Base-by-base conservation (phyloP, 2,797 vertebrate species). In the Halcyon badia region DNA sequence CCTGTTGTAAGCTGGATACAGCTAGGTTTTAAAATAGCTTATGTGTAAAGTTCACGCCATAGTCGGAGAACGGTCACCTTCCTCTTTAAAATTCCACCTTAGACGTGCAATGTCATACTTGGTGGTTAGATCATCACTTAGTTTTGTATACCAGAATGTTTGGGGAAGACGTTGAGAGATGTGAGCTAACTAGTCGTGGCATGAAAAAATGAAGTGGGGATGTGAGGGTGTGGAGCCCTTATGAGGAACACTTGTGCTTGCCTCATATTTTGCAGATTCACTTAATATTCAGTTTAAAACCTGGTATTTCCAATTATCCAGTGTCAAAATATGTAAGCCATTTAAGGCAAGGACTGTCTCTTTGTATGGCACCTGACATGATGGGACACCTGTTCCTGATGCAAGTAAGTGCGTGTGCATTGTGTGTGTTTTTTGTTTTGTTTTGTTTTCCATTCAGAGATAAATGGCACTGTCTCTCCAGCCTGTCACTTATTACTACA, bases 201-300 rank as follows among this genome's bases (percentile, higher is more conserved):
- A 8, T 33, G 30, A 94, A 54, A 65, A 72, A 70, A 51, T 37
- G 10, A 48, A 72, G 20, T 3, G 49, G 85, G 85, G 46, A 9
- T 81, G 58, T 65, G 80, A 94, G 90, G 87, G 37, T 90, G 49
- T 83, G 58, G 56, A 87, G 80, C 78, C 90, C 83, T 52, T 77
- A 41, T 70, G 78, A 84, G 92, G 90, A 93, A 90, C 89, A 85
- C 75, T 96, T 93, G 75, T 96, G 68, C 93, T 97, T 97, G 69
- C 86, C 85, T 96, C 78, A 0, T 95, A 75, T 95, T 94, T 96
- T 96, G 80, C 94, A 95, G 87, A 95, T 93, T 94, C 89, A 81
- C 60, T 94, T 96, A 88, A 90, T 95, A 44, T 93, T 96, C 85
- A 94, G 9, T 96, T 96, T 87, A 80, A 92, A 96, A 94, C 41